A percentile compares a stretch with the other conserved stretches of the same genome.
phyloP scores from a whole-genome alignment of 2,113 vertebrate genomes.

The Corythornis madagascariensis region DNA sequence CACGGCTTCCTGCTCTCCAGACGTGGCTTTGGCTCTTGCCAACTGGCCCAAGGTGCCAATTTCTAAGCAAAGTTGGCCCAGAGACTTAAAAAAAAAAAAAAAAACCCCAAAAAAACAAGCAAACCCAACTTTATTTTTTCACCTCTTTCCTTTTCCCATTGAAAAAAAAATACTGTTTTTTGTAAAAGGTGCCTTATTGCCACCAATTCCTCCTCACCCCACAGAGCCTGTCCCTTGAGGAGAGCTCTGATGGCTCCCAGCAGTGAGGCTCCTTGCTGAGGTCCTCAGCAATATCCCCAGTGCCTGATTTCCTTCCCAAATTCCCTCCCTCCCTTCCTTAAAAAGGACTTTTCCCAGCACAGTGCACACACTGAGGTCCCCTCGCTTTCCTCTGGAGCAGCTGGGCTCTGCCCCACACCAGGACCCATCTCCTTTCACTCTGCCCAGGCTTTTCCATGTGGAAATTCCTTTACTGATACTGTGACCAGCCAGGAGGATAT shows the following conservation, averaged over 20 bases:
- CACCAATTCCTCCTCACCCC: no score
- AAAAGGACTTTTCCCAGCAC: neutral
- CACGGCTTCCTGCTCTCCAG: neutral
- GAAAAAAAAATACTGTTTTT: fast-evolving
- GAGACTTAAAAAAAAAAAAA: fast-evolving
- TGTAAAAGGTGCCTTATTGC: neutral
- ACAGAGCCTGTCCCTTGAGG: fast-evolving
- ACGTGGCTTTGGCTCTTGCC: neutral
- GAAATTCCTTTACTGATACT: neutral
- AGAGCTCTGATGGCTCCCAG: fast-evolving
- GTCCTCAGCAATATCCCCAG: neutral
- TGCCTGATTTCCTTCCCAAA: neutral
- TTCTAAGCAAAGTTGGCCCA: neutral
- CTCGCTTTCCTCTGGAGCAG: fast-evolving
- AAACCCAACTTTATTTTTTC: fast-evolving
- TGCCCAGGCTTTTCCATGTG: neutral
- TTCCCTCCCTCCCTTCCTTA: neutral
- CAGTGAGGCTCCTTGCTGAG: fast-evolving
- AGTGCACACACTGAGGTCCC: fast-evolving
- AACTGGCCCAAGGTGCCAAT: neutral
- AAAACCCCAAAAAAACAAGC: neutral
- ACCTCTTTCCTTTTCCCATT: neutral
- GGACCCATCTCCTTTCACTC: neutral
- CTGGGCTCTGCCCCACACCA: fast-evolving
- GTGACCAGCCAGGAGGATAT: neutral